Evolutionary conservation across 2,888 invertebrate species (phyloP).

Genomic region (Leptinotarsa haldemani): DNA sequence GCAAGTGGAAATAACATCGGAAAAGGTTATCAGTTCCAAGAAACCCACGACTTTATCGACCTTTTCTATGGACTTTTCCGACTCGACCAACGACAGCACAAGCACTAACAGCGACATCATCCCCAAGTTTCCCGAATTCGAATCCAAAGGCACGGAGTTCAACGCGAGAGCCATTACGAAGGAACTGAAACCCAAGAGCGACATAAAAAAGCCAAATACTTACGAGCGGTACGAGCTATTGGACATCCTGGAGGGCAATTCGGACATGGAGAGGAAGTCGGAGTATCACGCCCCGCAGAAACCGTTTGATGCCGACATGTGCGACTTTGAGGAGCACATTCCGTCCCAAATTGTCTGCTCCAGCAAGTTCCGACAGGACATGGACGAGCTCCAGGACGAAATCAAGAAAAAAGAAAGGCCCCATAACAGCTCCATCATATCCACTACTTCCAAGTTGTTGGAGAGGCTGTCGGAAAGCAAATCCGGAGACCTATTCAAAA

Average conservation of each 20-base stretch:
- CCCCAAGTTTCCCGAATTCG: conserved; percentile 27
- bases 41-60: conserved; percentile 59
- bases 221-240: conserved; percentile 50
- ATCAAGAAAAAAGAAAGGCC: conserved; percentile 50
- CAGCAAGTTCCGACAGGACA: conserved; percentile 42
- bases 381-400: conserved; percentile 31
- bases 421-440: conserved; percentile 57
- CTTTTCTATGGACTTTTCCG: conserved; percentile 63
- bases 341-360: conserved; percentile 54
- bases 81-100: conserved; percentile 47
- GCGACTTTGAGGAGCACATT: conserved; percentile 58
- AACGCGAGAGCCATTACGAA: conserved; percentile 47
- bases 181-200: conserved; percentile 42
- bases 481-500: conserved; percentile 14
- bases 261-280: conserved; percentile 40
- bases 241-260: conserved; percentile 52
- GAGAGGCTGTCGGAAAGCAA: conserved; percentile 65
- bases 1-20: conserved; percentile 70
- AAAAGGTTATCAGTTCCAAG: conserved; percentile 54
- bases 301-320: conserved; percentile 42
- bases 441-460: conserved; percentile 67
- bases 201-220: conserved; percentile 39
- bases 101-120: conserved; percentile 29
- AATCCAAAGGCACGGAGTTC: conserved; percentile 45
- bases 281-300: conserved; percentile 28